Evolutionary conservation across 2,797 vertebrate genomes (phyloP).

Genomic region (Hephaestus fuliginosus): DNA sequence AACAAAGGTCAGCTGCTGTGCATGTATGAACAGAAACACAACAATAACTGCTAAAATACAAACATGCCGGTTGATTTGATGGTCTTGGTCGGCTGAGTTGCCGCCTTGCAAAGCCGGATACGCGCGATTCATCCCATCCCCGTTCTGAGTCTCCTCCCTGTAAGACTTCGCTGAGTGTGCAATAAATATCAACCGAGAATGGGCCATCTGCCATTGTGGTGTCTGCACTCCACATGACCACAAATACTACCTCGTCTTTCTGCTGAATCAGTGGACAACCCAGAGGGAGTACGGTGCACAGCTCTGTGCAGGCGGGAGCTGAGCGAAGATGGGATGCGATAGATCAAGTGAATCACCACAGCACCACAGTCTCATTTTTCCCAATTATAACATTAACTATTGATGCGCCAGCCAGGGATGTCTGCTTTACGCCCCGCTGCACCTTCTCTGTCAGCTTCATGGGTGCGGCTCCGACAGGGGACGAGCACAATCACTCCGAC

Average conservation of each 20-base stretch:
- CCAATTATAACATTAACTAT: slow-evolving; percentile 68
- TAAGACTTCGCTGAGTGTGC: slow-evolving; percentile 34
- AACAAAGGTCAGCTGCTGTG: not conserved
- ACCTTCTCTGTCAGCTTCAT: slow-evolving; percentile 23
- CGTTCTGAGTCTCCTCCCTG: slow-evolving; percentile 24
- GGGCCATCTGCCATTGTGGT: slow-evolving; percentile 57
- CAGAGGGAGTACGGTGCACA: slow-evolving; percentile 2
- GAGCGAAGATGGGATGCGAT: slow-evolving; percentile 5
- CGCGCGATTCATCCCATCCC: slow-evolving; percentile 8
- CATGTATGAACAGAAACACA: not conserved
- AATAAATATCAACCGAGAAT: slow-evolving; percentile 56
- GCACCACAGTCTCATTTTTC: slow-evolving; percentile 29
- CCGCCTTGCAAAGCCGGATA: not conserved
- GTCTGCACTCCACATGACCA: slow-evolving; percentile 52
- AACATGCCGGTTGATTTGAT: not conserved
- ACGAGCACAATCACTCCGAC: not conserved
- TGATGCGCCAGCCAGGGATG: slow-evolving; percentile 39
- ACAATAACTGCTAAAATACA: not conserved
- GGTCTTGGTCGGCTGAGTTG: not conserved
- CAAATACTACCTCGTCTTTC: slow-evolving; percentile 53
- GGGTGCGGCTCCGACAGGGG: slow-evolving; percentile 41
- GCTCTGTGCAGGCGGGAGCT: slow-evolving; percentile 2
- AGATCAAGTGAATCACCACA: slow-evolving; percentile 25
- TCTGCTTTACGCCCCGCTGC: slow-evolving; percentile 41
- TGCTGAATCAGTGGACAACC: slow-evolving; percentile 70